These are phyloP conservation scores for Hipposideros armiger DNA, from an alignment of 2,113 vertebrate species.

Conservation along the genomic window DNA sequence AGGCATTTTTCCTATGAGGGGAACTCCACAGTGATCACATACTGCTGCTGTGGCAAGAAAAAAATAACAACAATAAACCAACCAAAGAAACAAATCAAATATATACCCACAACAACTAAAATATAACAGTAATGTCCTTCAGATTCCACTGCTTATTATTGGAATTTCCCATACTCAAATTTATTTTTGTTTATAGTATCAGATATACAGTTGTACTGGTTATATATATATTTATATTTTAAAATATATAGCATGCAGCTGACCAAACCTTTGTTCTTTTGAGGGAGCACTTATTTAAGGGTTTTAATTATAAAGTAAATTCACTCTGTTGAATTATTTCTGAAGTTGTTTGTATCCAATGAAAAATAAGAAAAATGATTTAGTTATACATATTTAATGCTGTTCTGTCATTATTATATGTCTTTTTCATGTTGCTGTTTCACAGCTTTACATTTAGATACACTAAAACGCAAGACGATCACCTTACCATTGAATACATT, in stretches of 20 bases:
- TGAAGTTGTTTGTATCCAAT: slow-evolving; percentile 65
- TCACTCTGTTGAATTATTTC: slow-evolving; percentile 68
- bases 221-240: slow-evolving; percentile 52
- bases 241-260: slow-evolving; percentile 51
- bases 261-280: slow-evolving; percentile 72
- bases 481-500: slow-evolving; percentile 43
- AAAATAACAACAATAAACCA: slow-evolving; percentile 26
- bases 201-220: background rate
- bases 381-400: slow-evolving; percentile 50
- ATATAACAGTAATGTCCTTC: background rate
- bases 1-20: slow-evolving; percentile 57
- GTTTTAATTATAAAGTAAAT: background rate
- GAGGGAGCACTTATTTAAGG: slow-evolving; percentile 30
- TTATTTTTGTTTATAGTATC: slow-evolving; percentile 40
- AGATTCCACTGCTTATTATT: slow-evolving; percentile 39
- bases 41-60: slow-evolving; percentile 66
- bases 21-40: slow-evolving; percentile 54
- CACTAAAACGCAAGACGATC: slow-evolving; percentile 34
- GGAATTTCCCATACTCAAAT: slow-evolving; percentile 22
- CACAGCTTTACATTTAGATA: slow-evolving; percentile 52
- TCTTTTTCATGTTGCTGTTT: slow-evolving; percentile 1
- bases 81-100: slow-evolving; percentile 18
- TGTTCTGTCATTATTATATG: background rate
- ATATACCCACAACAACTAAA: background rate
- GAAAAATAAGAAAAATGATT: slow-evolving; percentile 61